These are phyloP conservation scores for Phenganax marumi DNA, from an alignment of 92 coral and sea anemone genomes.

Conservation along the genomic window DNA sequence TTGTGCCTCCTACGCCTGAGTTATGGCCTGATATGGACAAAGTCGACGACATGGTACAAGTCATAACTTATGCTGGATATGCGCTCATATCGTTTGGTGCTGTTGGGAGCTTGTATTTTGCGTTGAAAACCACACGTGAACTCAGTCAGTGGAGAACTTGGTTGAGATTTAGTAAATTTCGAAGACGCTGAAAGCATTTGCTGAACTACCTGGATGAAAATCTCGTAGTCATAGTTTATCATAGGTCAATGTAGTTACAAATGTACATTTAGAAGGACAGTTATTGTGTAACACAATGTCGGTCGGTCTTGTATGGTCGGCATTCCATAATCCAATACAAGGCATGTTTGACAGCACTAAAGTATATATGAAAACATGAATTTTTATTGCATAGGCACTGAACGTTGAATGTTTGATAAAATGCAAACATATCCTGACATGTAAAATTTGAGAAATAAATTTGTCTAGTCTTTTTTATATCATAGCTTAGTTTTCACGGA, in stretches of 20 bases:
- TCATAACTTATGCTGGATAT: conserved; percentile 88
- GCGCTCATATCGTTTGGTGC: conserved; percentile 67
- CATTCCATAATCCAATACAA: neutral
- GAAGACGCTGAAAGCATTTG: conserved; percentile 15
- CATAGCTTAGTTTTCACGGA: too few species aligned
- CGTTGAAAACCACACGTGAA: conserved; percentile 78
- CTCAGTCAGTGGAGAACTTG: conserved; percentile 87
- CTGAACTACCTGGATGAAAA: too few species aligned
- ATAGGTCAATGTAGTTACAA: too few species aligned
- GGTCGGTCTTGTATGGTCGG: neutral
- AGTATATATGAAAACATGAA: neutral
- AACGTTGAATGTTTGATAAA: too few species aligned
- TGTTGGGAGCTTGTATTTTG: conserved; percentile 70
- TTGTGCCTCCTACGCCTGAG: conserved; percentile 52
- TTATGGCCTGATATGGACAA: conserved; percentile 91
- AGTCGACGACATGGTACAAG: conserved; percentile 73
- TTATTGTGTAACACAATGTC: too few species aligned
- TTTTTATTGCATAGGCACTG: neutral
- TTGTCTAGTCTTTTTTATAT: too few species aligned
- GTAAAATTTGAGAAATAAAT: too few species aligned
- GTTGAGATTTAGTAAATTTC: conserved; percentile 61
- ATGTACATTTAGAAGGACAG: too few species aligned
- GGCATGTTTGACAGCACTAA: neutral
- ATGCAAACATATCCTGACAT: too few species aligned
- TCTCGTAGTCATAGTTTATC: too few species aligned